Conservation (phyloP, 2,888 invertebrate genomes). For the Cryptosula pallasiana region DNA sequence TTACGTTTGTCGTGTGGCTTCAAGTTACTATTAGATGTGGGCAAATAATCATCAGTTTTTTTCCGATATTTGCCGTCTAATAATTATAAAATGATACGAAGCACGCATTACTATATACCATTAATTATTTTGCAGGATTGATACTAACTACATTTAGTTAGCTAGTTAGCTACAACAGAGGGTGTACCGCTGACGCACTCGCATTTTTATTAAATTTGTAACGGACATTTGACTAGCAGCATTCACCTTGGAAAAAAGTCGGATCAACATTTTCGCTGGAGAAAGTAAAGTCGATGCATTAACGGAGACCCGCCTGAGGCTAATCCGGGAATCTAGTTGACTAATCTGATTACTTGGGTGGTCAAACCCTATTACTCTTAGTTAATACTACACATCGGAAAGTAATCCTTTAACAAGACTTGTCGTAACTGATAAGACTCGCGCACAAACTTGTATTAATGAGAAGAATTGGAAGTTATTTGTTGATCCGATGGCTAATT, state of each 20-base stretch:
- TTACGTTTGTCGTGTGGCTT: too few relatives aligned
- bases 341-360: neutral
- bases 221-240: too few relatives aligned
- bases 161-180: too few relatives aligned
- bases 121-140: neutral
- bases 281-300: too few relatives aligned
- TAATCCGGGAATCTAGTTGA: too few relatives aligned
- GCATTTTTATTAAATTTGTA: too few relatives aligned
- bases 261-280: too few relatives aligned
- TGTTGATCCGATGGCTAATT: neutral
- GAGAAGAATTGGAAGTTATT: neutral
- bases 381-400: neutral
- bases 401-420: neutral
- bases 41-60: neutral
- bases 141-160: neutral
- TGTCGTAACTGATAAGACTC: neutral
- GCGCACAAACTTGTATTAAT: neutral
- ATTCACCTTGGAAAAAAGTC: too few relatives aligned
- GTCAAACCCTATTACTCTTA: too few relatives aligned
- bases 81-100: neutral
- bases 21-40: neutral
- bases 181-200: too few relatives aligned
- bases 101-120: neutral
- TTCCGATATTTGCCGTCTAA: neutral
- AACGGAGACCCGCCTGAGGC: too few relatives aligned